Percentiles rank a stretch among this genome's conserved stretches.
Evolutionary conservation across 2,113 vertebrate genomes (phyloP).

Genomic region (Cavia aperea): DNA sequence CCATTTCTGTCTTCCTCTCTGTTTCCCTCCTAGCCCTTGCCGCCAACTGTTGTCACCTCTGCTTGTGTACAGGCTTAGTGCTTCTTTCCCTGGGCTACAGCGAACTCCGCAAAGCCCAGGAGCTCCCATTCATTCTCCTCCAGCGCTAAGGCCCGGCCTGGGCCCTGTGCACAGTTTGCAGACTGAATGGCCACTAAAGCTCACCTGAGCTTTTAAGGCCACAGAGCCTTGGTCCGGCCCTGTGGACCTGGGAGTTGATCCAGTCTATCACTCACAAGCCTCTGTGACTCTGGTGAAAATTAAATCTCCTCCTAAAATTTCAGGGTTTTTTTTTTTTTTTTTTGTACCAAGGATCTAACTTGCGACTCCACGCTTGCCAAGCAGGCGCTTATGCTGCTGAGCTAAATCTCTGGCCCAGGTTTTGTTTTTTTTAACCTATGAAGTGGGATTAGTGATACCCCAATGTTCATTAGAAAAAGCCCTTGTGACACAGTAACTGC

Average conservation of each 20-base stretch:
- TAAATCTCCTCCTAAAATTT: not conserved
- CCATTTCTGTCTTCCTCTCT: not conserved
- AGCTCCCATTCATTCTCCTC: not conserved
- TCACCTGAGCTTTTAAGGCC: conserved; percentile 59
- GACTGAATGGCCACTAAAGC: not conserved
- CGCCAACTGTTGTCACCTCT: not conserved
- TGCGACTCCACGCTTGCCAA: no score
- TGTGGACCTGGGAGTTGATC: not conserved
- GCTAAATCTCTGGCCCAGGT: no score
- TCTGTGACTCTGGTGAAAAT: not conserved
- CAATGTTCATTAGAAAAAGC: not conserved
- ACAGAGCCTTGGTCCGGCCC: not conserved
- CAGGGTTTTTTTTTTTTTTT: not conserved
- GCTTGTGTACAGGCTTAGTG: not conserved
- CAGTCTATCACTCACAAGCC: not conserved
- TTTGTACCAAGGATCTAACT: not conserved
- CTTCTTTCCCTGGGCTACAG: not conserved
- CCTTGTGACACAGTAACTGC: not conserved
- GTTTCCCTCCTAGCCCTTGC: not conserved
- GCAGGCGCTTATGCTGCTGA: no score
- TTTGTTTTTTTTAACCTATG: not conserved
- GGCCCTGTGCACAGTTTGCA: not conserved
- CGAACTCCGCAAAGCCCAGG: not conserved
- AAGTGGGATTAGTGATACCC: not conserved
- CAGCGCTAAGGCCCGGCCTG: not conserved